phyloP scores from a whole-genome alignment of 2,888 invertebrate species.

The Mellilla xanthometata region DNA sequence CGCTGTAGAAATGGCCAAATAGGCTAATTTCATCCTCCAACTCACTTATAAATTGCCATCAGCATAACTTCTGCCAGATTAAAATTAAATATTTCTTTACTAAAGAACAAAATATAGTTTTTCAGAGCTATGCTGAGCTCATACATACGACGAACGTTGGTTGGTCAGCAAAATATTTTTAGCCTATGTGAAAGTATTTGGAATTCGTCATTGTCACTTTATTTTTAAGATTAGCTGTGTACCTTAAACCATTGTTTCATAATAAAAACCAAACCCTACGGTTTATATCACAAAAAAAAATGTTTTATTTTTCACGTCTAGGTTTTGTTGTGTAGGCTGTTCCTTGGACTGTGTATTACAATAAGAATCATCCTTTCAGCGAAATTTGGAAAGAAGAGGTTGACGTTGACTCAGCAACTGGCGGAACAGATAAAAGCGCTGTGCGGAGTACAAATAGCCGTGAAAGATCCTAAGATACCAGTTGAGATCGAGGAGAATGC shows the following conservation, averaged over 20 bases:
- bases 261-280: neutral
- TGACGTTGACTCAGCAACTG: slow-evolving; percentile 39
- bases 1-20: no score
- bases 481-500: slow-evolving; percentile 2
- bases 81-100: no score
- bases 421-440: slow-evolving; percentile 37
- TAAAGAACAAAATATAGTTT: no score
- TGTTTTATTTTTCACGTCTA: neutral
- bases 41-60: no score
- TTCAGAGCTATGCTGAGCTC: neutral
- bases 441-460: slow-evolving; percentile 31
- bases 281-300: neutral
- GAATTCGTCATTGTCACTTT: neutral
- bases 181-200: neutral
- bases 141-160: no score
- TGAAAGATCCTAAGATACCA: slow-evolving; percentile 23
- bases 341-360: slow-evolving; percentile 40
- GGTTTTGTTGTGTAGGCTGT: slow-evolving; percentile 8
- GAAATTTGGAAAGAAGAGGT: slow-evolving; percentile 41
- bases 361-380: slow-evolving; percentile 59
- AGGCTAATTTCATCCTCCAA: no score
- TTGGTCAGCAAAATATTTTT: no score
- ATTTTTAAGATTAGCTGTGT: neutral
- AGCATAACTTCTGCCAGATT: no score
- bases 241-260: neutral